Conservation (phyloP, 2,888 invertebrate species). For the Osedax frankpressi region DNA sequence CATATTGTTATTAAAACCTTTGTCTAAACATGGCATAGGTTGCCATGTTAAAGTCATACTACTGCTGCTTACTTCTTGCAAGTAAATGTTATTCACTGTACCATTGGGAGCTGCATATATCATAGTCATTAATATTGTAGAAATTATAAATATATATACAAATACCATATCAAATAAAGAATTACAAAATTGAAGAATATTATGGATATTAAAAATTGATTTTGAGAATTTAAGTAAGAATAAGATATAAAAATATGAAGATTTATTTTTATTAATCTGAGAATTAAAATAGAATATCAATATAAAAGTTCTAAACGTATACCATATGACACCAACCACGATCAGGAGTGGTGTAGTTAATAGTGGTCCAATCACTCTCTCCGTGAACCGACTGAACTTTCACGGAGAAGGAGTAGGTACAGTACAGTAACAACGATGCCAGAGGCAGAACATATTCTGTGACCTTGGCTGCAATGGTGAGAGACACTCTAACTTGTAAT, state of each 20-base stretch:
- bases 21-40: neutral
- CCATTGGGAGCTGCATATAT: neutral
- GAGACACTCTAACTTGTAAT: no score
- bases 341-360: neutral
- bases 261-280: no score
- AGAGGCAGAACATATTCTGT: neutral
- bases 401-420: neutral
- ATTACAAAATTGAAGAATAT: no score
- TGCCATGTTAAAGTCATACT: neutral
- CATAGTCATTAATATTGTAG: no score
- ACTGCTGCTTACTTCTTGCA: neutral
- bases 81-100: neutral
- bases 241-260: no score
- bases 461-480: neutral
- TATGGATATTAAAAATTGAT: no score
- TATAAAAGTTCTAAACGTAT: no score
- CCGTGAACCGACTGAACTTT: neutral
- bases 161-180: no score
- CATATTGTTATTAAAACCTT: no score
- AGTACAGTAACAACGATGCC: neutral
- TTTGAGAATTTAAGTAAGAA: no score
- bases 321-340: neutral
- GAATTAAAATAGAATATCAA: no score
- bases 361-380: neutral
- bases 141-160: no score